These are phyloP conservation scores for Drosophila funebris DNA, from an alignment of 1,140 invertebrate genomes.

Conservation along the genomic window DNA sequence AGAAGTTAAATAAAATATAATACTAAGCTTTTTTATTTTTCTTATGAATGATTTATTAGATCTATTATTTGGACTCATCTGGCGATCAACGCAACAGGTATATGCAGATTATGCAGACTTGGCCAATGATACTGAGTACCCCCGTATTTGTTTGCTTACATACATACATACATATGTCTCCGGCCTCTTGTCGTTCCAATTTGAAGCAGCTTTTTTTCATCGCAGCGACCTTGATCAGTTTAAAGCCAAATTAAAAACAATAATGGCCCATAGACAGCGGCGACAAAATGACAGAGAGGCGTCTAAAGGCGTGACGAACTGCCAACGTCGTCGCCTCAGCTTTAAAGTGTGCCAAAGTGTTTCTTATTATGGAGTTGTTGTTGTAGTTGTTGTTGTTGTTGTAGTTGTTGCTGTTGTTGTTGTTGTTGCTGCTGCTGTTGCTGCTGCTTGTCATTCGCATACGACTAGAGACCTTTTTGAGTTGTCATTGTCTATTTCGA, in stretches of 20 bases:
- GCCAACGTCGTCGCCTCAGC: slow-evolving; percentile 60
- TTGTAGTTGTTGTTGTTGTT: slow-evolving; percentile 14
- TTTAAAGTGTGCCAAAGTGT: slow-evolving; percentile 75
- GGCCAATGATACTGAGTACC: not conserved
- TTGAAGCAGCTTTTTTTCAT: slow-evolving; percentile 23
- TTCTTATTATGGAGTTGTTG: slow-evolving; percentile 5
- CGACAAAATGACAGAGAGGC: slow-evolving; percentile 68
- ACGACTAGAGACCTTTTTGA: slow-evolving; percentile 62
- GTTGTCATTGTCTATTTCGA: slow-evolving; percentile 73
- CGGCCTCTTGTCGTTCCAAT: slow-evolving; percentile 37
- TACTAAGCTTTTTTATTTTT: not conserved
- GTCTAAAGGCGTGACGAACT: slow-evolving; percentile 77
- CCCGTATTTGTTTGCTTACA: slow-evolving; percentile 7
- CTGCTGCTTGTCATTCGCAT: slow-evolving; percentile 49
- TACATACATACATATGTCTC: slow-evolving; percentile 22
- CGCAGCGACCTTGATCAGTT: slow-evolving; percentile 46
- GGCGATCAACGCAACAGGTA: not conserved
- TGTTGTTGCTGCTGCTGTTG: slow-evolving; percentile 8
- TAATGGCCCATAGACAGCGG: slow-evolving; percentile 66
- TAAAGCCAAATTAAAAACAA: slow-evolving; percentile 71
- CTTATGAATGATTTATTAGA: not conserved
- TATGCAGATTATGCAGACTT: not conserved
- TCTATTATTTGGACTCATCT: not conserved
- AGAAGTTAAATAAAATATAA: not conserved
- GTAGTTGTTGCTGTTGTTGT: slow-evolving; percentile 2